Evolutionary conservation across 1,140 invertebrate species (phyloP), one percentile per base, ranked within the genome.

Genomic region (Caerostris darwini): DNA sequence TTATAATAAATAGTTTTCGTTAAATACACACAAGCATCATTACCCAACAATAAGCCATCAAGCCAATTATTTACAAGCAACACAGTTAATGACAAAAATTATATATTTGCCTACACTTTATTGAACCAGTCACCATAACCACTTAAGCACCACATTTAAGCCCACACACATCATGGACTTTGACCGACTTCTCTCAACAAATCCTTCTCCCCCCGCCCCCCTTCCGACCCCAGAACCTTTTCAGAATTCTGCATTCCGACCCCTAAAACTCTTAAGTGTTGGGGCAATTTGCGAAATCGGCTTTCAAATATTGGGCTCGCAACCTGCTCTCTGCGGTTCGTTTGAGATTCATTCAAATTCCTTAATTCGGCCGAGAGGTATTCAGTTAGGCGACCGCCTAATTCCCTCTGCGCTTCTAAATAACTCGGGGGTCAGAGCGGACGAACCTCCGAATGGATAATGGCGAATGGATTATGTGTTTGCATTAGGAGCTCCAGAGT

Each of bases 251-350:
- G 14, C 50, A 77, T 12, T 77, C 34, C 19, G 34, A 8, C 10
- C 71, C 34, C 10, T 19, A 19, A 58, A 83, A 56, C 82, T 7
- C 14, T 83, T 57, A 83, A 83, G 82, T 83, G 82, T 54, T 4
- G 4, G 82, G 56, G 56, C 82, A 83, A 83, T 83, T 83, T 57
- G 56, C 12, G 82, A 83, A 83, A 83, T 83, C 54, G 82, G 82
- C 82, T 83, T 83, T 83, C 82, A 83, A 57, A 83, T 83, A 83
- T 83, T 83, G 82, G 54, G 56, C 56, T 17, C 5, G 56, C n/a
- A 53, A 57, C 82, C 82, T 58, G 14, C 82, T 83, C 82, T 83
- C 57, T 83, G 82, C 50, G 34, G 71, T 77, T 77, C 71, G 71
- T 77, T 77, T 77, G 71, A 34, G 71, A 12, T 77, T 34, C 71